These are phyloP conservation scores for Ariopsis seemanni DNA, from an alignment of 2,113 vertebrate genomes.

Conservation along the genomic window DNA sequence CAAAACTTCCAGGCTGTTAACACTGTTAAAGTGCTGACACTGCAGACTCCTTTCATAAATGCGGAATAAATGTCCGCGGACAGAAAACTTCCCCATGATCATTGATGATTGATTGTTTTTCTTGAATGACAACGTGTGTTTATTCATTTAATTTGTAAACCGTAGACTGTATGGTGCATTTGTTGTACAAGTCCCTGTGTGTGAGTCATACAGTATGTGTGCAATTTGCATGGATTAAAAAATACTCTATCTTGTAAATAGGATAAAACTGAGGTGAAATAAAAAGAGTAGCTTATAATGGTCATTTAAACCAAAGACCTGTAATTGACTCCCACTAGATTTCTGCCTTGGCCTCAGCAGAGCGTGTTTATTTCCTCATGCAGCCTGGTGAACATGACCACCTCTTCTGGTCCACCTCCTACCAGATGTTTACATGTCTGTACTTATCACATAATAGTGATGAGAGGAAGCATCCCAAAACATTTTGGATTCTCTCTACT, in stretches of 20 bases:
- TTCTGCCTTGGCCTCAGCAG: background rate
- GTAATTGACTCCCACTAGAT: background rate
- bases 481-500: background rate
- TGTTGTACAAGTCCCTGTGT: background rate
- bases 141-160: background rate
- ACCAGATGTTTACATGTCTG: slow-evolving; percentile 6
- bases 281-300: background rate
- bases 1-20: background rate
- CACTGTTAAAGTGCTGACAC: background rate
- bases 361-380: background rate
- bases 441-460: background rate
- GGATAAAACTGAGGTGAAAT: background rate
- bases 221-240: background rate
- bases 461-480: background rate
- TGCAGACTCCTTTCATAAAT: background rate
- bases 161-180: background rate
- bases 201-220: background rate
- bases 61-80: background rate
- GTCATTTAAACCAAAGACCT: background rate
- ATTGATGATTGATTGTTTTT: background rate
- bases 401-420: background rate
- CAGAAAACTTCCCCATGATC: background rate
- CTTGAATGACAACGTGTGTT: background rate
- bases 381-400: background rate
- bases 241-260: background rate